Evolutionary conservation across 30 jellyfish, hydroid and myxozoan genomes (phyloP), one percentile per base, ranked within the genome.

Genomic region (Turritopsis dohrnii): DNA sequence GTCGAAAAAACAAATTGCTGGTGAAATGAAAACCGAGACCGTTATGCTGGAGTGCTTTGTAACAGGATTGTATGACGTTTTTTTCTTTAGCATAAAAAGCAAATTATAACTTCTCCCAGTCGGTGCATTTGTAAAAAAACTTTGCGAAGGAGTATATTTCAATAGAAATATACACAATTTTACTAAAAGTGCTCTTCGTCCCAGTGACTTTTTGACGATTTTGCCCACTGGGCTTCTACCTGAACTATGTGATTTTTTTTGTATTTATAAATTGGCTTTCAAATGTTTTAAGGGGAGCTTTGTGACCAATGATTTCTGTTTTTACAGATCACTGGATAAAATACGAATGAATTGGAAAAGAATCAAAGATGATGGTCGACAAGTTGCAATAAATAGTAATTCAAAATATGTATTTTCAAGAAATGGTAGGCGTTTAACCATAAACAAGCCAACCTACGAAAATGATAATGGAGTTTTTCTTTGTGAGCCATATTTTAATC

Each of bases 1-100:
- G 9, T 23, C 83, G 24, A 29, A 29, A 31, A 74, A 29, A 74
- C 53, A 74, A 29, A 16, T 72, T 23, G 83, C 83, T 16, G 83
- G 83, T 23, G 83, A 74, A 74, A 16, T n/a, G 18, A 26, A 74
- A 74, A 29, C 53, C 23, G 26, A 20, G 53, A 7, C 24, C 24
- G 72, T 74, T 16, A 29, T 69, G 1, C 27, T 89, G 85, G 96
- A 89, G 79, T 89, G 96, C 31, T 89, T 89, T 71, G 84, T 85
- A 22, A 89, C 79, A 27, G 76, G 88, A 81, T 75, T 90, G 96
- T 89, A 27, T 17, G 81, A 31, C 23, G 26, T 19, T 18, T 69
- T 66, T 18, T 53, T 41, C 13, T 41, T 41, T n/a, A n/a, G n/a
- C n/a, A n/a, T n/a, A n/a, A n/a, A n/a, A n/a, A n/a, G n/a, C n/a